A percentile compares a stretch with the other conserved stretches of the same genome.
phyloP scores from a whole-genome alignment of 2,797 vertebrate genomes.

The Argya squamiceps region DNA sequence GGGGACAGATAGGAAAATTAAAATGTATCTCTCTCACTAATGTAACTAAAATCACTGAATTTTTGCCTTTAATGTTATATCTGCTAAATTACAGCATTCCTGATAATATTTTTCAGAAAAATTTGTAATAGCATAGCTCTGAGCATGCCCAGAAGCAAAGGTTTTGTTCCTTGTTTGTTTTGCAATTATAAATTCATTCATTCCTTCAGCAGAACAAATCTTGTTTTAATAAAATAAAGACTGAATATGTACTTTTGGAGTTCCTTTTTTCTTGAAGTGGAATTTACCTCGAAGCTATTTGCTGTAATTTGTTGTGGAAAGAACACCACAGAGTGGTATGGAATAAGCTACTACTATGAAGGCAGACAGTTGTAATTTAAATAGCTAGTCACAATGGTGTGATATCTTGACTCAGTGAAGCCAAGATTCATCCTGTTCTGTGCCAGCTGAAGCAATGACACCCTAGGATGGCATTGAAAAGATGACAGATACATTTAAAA shows the following conservation, averaged over 20 bases:
- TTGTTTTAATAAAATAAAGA: slow-evolving; percentile 55
- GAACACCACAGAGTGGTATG: neutral
- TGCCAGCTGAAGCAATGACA: neutral
- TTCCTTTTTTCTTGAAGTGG: slow-evolving; percentile 2
- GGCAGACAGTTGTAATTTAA: neutral
- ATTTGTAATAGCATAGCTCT: neutral
- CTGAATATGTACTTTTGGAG: neutral
- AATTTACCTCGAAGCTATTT: neutral
- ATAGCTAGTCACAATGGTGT: neutral
- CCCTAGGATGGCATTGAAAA: neutral
- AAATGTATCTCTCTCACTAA: neutral
- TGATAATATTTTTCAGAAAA: neutral
- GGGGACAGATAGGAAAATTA: neutral
- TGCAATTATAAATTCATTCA: neutral
- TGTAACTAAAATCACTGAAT: neutral
- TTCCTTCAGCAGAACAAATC: slow-evolving; percentile 24
- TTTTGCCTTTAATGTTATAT: neutral
- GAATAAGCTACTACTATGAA: neutral
- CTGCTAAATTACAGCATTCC: neutral
- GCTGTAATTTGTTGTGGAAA: neutral
- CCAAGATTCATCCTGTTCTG: neutral
- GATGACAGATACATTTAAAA: neutral
- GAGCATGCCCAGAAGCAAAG: slow-evolving; percentile 30
- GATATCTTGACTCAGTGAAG: neutral
- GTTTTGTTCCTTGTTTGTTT: slow-evolving; percentile 39